Base-by-base conservation (phyloP, 92 coral and sea anemone species). In the Anthopleura xanthogrammica region DNA sequence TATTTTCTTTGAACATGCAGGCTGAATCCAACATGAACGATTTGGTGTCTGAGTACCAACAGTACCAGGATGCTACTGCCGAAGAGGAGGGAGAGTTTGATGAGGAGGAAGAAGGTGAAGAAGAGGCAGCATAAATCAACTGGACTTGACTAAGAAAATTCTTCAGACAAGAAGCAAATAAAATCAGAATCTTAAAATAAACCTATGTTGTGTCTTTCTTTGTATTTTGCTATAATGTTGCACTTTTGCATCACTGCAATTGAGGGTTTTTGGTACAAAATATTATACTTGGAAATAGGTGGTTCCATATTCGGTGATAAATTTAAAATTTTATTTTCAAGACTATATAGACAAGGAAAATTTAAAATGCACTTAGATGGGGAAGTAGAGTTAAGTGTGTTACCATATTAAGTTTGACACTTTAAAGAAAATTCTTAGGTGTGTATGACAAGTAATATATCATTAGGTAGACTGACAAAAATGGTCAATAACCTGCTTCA, bases 11-110 rank as follows among this genome's bases (percentile, higher is more conserved):
- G 3, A 0, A 46, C 6, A 5, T 9, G 19, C 88, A 94, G 98
- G 98, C 98, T 81, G 98, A 95, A 79, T 95, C 98, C 87, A 94
- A 94, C 92, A 94, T 94, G 95, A 94, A 94, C 78, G 98, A 94
- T 83, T 87, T 94, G 84, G 94, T 95, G 77, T 90, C 94, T 29
- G 98, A 95, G 72, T 95, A 95, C 86, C 98, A 95, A 36, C 98
- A 95, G 80, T 95, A 95, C 86, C 97, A 95, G 78, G 98, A 94
- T 65, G 98, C 98, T 12, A 94, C 98, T 41, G 95, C 95, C 76
- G 98, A 94, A 62, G 98, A 94, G 58, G 98, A 94, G 83, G 98
- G 94, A 64, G 98, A 94, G 77, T 90, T 92, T 90, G 98, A 90
- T 2, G 96, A 94, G 78, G 96, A 94, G 79, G 98, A 88, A 54